Evolutionary conservation across 1,140 invertebrate genomes (phyloP).

Genomic region (Nasonia giraulti): DNA sequence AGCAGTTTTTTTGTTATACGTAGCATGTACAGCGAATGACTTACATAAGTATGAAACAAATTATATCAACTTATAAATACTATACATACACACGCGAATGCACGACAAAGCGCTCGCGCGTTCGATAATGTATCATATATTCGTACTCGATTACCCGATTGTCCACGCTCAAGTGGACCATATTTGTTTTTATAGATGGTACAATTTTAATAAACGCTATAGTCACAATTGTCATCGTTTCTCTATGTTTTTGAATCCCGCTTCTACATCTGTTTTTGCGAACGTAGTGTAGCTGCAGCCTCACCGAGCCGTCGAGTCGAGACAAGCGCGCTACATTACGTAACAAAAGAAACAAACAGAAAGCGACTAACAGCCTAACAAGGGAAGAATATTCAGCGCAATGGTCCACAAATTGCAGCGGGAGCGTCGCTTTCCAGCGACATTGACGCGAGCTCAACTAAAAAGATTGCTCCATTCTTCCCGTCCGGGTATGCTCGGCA

Average conservation of each 20-base stretch:
- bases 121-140: slow-evolving; percentile 53
- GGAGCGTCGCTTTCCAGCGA: not conserved
- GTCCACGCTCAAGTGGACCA: slow-evolving; percentile 53
- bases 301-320: no score
- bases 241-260: not conserved
- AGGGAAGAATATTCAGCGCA: not conserved
- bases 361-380: not conserved
- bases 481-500: not conserved
- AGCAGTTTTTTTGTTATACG: slow-evolving; percentile 48
- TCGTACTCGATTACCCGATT: slow-evolving; percentile 49
- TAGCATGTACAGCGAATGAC: slow-evolving; percentile 38
- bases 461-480: not conserved
- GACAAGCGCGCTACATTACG: no score
- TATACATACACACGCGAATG: slow-evolving; percentile 1
- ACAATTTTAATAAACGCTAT: slow-evolving; percentile 60
- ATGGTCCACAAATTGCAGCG: not conserved
- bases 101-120: not conserved
- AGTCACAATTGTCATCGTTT: not conserved
- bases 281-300: no score
- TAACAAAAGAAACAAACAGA: not conserved
- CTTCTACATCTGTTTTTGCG: no score
- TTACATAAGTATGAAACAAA: not conserved
- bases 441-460: not conserved
- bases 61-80: slow-evolving; percentile 11
- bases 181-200: slow-evolving; percentile 54